Conservation (phyloP, 2,888 invertebrate genomes). For the Chrysomela aeneicollis region DNA sequence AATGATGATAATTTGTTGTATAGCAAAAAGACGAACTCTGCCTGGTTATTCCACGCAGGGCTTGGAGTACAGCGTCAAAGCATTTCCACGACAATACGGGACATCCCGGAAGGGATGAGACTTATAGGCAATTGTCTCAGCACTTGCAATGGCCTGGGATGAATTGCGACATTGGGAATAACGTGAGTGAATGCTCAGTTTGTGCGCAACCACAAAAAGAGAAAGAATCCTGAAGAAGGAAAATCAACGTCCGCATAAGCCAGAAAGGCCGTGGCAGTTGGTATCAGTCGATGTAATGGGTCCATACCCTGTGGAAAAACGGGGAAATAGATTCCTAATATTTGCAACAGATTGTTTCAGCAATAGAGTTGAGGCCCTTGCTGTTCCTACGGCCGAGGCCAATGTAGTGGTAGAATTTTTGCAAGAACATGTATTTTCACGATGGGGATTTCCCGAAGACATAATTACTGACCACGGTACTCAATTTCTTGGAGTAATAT, state of each 20-base stretch:
- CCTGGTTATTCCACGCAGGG: too few species aligned
- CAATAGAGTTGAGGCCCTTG: background rate
- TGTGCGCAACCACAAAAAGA: background rate
- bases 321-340: background rate
- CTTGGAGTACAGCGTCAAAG: too few species aligned
- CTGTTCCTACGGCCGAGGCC: background rate
- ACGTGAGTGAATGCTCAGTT: background rate
- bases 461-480: background rate
- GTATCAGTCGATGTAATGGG: conserved; percentile 1
- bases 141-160: too few species aligned
- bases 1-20: too few species aligned
- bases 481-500: background rate
- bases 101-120: too few species aligned
- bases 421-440: background rate
- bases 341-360: background rate
- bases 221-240: background rate
- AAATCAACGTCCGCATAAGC: background rate
- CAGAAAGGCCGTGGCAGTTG: background rate
- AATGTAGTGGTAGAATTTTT: background rate
- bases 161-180: too few species aligned
- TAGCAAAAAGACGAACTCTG: too few species aligned
- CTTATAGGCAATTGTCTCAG: too few species aligned
- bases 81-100: too few species aligned
- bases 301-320: background rate
- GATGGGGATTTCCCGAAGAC: background rate